Conservation (phyloP, 2,113 vertebrate species). For the Cebidichthys violaceus region DNA sequence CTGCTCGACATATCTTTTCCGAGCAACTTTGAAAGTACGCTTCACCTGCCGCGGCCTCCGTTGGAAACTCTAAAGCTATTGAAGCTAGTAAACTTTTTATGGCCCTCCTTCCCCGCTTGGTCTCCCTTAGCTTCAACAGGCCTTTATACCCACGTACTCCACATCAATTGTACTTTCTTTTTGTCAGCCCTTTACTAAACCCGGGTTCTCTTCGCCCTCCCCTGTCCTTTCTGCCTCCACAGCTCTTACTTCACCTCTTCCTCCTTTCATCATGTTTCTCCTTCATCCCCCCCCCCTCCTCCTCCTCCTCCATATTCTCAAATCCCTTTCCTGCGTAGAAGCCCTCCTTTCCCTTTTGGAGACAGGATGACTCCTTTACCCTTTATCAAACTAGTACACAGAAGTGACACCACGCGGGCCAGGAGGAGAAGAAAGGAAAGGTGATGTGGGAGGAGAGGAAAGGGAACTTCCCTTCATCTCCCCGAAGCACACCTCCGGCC, state of each 20-base stretch:
- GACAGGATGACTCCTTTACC: constrained; percentile 56
- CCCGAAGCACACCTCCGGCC: constrained; percentile 54
- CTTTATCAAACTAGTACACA: constrained; percentile 63
- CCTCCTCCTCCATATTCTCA: neutral
- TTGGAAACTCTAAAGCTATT: constrained; percentile 54
- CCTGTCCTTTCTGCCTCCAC: constrained; percentile 44
- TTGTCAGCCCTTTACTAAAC: constrained; percentile 13
- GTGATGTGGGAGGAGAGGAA: constrained; percentile 40
- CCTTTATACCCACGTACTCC: constrained; percentile 46
- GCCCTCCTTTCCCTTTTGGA: constrained; percentile 17
- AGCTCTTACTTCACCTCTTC: constrained; percentile 39
- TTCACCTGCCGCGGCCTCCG: constrained; percentile 61
- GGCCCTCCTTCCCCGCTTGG: constrained; percentile 41
- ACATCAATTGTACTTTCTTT: constrained; percentile 49
- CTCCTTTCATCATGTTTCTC: constrained; percentile 50
- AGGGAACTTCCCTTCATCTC: constrained; percentile 60
- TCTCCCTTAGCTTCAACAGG: constrained; percentile 33
- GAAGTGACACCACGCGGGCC: constrained; percentile 36
- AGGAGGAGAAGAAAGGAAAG: constrained; percentile 49
- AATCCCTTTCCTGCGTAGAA: constrained; percentile 38
- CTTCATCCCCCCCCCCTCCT: neutral
- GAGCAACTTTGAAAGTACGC: constrained; percentile 50
- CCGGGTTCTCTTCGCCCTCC: constrained; percentile 25
- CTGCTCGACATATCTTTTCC: constrained; percentile 51
- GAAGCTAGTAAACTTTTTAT: constrained; percentile 60